Evolutionary conservation across 1,140 invertebrate species (phyloP).

Genomic region (Holotrichia oblita): DNA sequence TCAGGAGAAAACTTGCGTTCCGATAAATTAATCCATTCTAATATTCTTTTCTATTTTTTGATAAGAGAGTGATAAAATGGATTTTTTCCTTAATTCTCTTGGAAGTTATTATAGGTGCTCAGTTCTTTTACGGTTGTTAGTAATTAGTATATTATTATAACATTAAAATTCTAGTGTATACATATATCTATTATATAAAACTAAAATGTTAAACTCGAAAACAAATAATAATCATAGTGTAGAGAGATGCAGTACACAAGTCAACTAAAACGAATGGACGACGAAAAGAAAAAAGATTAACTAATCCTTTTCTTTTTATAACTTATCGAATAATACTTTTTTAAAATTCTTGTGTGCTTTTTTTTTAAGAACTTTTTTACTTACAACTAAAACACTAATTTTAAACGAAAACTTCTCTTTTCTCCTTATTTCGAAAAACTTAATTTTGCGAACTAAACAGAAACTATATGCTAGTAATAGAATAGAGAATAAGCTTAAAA

Average conservation of each 20-base stretch:
- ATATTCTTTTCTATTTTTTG: background rate
- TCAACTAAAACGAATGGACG: constrained; percentile 4
- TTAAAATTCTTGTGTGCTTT: too few relatives aligned
- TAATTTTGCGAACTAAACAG: constrained; percentile 13
- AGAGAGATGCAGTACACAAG: background rate
- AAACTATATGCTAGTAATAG: background rate
- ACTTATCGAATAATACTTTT: background rate
- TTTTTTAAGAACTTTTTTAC: background rate
- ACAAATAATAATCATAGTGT: background rate
- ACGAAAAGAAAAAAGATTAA: background rate
- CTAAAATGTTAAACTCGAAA: background rate
- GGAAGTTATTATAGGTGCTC: constrained; percentile 17
- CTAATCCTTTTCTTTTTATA: background rate
- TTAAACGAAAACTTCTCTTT: background rate
- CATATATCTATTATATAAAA: constrained; percentile 27
- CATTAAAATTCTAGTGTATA: background rate
- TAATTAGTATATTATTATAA: constrained; percentile 22
- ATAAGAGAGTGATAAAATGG: background rate
- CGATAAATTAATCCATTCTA: constrained; percentile 3
- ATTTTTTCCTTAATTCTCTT: constrained; percentile 5
- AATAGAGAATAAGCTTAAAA: constrained; percentile 9
- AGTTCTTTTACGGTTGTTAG: constrained; percentile 8
- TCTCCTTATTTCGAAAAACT: background rate
- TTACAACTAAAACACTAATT: background rate
- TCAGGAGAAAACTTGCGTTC: background rate